Evolutionary conservation across 1,140 invertebrate genomes (phyloP).

Genomic region (Drosophila ogumai): DNA sequence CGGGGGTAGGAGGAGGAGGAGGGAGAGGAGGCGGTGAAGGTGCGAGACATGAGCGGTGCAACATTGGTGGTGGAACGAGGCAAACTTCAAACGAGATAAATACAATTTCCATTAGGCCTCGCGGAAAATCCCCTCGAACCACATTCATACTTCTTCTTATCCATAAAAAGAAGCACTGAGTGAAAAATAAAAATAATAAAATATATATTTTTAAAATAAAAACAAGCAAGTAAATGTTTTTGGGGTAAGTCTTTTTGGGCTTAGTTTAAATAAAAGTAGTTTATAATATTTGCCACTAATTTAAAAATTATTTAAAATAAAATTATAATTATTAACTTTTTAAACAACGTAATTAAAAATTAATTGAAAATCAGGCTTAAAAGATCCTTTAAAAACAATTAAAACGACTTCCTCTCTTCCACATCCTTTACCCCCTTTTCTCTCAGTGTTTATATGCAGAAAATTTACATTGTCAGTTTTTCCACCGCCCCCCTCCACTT

Average conservation of each 20-base stretch:
- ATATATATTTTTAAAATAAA: background rate
- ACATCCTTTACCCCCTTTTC: background rate
- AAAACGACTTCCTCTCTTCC: no score
- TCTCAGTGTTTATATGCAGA: constrained; percentile 13
- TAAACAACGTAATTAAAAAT: no score
- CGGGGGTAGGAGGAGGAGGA: constrained; percentile 7
- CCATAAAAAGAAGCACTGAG: constrained; percentile 24
- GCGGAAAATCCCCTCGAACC: constrained; percentile 74
- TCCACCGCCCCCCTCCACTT: constrained; percentile 19
- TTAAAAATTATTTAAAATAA: no score
- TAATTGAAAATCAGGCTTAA: no score
- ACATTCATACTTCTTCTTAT: constrained; percentile 72
- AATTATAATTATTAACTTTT: no score
- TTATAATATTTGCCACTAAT: no score
- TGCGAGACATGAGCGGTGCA: constrained; percentile 26
- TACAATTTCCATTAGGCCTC: constrained; percentile 82
- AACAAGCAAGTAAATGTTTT: rapidly evolving
- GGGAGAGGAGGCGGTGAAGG: constrained; percentile 9
- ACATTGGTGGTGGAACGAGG: constrained; percentile 55
- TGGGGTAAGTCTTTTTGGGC: no score
- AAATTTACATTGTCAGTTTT: constrained; percentile 36
- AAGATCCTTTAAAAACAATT: no score
- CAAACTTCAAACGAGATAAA: constrained; percentile 82
- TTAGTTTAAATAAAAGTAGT: no score
- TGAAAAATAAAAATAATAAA: background rate